Conservation (phyloP, 2,888 invertebrate genomes). For the Podabrus alpinus region DNA sequence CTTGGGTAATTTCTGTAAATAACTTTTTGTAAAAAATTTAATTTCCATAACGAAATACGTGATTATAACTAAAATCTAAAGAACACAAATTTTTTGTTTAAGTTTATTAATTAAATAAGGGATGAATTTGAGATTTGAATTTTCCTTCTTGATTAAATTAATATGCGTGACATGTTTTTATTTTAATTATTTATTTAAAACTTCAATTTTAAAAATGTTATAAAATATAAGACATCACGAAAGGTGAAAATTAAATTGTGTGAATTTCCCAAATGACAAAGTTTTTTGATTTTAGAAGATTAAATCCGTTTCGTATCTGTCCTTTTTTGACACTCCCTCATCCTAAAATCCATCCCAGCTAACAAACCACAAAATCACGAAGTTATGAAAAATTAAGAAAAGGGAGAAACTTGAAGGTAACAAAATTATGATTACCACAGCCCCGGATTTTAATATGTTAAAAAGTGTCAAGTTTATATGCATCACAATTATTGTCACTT, state of each 20-base stretch:
- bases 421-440: neutral
- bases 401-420: neutral
- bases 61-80: neutral
- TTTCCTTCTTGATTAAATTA: neutral
- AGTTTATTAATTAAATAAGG: neutral
- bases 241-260: neutral
- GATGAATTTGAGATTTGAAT: neutral
- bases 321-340: neutral
- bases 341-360: neutral
- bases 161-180: neutral
- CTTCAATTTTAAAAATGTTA: neutral
- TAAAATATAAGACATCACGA: neutral
- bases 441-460: neutral
- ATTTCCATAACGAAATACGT: neutral
- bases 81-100: neutral
- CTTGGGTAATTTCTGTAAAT: neutral
- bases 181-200: neutral
- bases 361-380: neutral
- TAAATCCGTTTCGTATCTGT: neutral
- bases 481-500: neutral
- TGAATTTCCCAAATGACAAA: neutral
- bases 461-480: neutral
- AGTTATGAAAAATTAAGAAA: neutral
- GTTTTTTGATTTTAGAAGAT: neutral
- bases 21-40: no score